Evolutionary conservation across 2,888 invertebrate species (phyloP).

Genomic region (Dryomyza anilis): DNA sequence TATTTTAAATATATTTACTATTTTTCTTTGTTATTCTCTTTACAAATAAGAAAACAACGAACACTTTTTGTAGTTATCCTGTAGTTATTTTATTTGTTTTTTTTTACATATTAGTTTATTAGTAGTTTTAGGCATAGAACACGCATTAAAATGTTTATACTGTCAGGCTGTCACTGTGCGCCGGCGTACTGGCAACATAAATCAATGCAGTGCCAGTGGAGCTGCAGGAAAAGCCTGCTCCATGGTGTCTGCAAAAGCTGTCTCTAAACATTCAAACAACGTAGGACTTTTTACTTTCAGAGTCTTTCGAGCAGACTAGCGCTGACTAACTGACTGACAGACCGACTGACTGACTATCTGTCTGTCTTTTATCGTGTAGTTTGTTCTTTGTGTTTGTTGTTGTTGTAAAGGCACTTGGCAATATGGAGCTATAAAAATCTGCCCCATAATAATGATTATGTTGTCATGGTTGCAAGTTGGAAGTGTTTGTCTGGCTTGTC

Average conservation of each 20-base stretch:
- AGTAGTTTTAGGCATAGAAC: conserved; percentile 38
- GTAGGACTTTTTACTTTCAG: too few species aligned
- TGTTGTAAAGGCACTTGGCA: neutral
- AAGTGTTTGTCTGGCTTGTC: conserved; percentile 22
- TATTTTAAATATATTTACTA: too few species aligned
- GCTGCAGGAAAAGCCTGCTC: too few species aligned
- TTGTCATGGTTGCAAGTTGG: conserved; percentile 13
- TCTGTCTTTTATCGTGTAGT: neutral
- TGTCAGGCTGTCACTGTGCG: conserved; percentile 41
- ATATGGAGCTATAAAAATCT: conserved; percentile 15
- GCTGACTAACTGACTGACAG: too few species aligned
- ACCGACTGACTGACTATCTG: neutral
- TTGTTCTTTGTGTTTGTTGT: neutral
- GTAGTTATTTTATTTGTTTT: too few species aligned
- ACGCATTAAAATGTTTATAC: conserved; percentile 36
- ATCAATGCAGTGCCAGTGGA: conserved; percentile 45
- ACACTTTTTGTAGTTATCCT: too few species aligned
- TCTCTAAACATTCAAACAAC: too few species aligned
- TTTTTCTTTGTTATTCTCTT: too few species aligned
- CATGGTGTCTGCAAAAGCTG: too few species aligned
- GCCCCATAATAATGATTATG: conserved; percentile 27
- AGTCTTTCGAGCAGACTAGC: too few species aligned
- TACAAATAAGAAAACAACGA: too few species aligned
- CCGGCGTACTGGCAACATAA: conserved; percentile 56
- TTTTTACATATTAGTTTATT: conserved; percentile 42